phyloP scores from a whole-genome alignment of 1,140 invertebrate species.

The Stegodyphus dumicola region DNA sequence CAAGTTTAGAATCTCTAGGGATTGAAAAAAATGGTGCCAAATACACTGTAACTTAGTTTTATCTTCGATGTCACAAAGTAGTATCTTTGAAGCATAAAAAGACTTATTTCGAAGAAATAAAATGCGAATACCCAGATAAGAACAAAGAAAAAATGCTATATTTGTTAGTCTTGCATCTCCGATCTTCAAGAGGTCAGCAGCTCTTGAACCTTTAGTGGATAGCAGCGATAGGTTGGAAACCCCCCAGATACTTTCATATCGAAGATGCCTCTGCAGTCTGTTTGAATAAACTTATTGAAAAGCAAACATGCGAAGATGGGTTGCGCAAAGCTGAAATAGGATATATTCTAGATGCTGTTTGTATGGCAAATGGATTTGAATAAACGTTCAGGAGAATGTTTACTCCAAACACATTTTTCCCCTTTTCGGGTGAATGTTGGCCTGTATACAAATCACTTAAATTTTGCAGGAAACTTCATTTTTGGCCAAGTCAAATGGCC shows the following conservation, averaged over 20 bases:
- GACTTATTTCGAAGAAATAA: too few relatives aligned
- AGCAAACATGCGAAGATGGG: constrained; percentile 27
- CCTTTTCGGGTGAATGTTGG: constrained; percentile 22
- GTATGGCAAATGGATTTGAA: constrained; percentile 54
- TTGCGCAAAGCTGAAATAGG: constrained; percentile 35
- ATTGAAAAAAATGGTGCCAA: too few relatives aligned
- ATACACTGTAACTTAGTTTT: too few relatives aligned
- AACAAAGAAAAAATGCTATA: too few relatives aligned
- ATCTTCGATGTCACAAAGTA: too few relatives aligned
- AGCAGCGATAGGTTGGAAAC: constrained; percentile 6
- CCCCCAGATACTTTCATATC: constrained; percentile 39
- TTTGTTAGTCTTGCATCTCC: constrained; percentile 1
- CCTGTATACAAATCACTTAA: constrained; percentile 32
- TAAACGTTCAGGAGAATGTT: constrained; percentile 45
- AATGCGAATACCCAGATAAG: too few relatives aligned
- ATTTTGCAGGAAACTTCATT: too few relatives aligned
- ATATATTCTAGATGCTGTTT: constrained; percentile 23
- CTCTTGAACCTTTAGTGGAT: constrained; percentile 29
- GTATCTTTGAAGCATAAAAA: too few relatives aligned
- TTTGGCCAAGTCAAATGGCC: too few relatives aligned
- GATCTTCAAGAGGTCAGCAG: constrained; percentile 26
- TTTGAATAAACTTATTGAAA: constrained; percentile 30
- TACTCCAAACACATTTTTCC: constrained; percentile 13
- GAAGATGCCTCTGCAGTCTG: neutral
- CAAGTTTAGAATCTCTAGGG: too few relatives aligned